Base-by-base conservation (phyloP, 2,888 invertebrate genomes). In the Byasa hedistus region DNA sequence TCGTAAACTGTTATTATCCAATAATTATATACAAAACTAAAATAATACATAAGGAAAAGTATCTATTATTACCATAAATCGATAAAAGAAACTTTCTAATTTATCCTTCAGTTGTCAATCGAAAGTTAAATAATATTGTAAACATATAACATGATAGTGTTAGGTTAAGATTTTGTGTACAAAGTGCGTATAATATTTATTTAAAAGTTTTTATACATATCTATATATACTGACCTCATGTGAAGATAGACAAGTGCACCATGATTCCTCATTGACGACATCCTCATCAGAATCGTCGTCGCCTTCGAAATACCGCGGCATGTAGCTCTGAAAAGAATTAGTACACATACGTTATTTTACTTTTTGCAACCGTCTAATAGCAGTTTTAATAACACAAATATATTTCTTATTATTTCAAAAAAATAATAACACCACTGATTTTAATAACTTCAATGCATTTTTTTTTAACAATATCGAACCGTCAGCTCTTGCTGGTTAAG, bases 261-360 rank as follows among this genome's bases (percentile, higher is more conserved):
- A 87, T 0, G 84, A 74, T 57, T 88, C 87, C 66, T 87, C 89
- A 51, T 80, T 79, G 21, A 79, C 75, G 21, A 79, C 75, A 21
- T 89, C 91, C 17, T 89, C 87, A n/a, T 89, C 90, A 0, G 89
- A 90, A 70, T 91, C 90, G 24, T 89, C 87, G 52, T 89, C 86
- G 0, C 78, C 84, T 62, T 85, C 82, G 69, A 81, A 83, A 68
- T 82, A 88, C 59, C 78, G 76, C 44, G 72, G 72, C 76, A 75
- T 76, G 70, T 83, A 89, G 68, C 75, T 80, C 90, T 91, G 76
- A 51, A 83, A 80, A 57, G 5, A 21, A 2, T 44, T 51, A 39
- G 8, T n/a, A 48, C 19, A n/a, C 19, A 17, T 4, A 44, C 48
- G n/a, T 48, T 48, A 48, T n/a, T 48, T 48, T n/a, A 48, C 19